Percentiles rank a stretch among this genome's conserved stretches.
These are phyloP conservation scores for Craseonycteris thonglongyai DNA, from an alignment of 2,113 vertebrate genomes.

Conservation along the genomic window DNA sequence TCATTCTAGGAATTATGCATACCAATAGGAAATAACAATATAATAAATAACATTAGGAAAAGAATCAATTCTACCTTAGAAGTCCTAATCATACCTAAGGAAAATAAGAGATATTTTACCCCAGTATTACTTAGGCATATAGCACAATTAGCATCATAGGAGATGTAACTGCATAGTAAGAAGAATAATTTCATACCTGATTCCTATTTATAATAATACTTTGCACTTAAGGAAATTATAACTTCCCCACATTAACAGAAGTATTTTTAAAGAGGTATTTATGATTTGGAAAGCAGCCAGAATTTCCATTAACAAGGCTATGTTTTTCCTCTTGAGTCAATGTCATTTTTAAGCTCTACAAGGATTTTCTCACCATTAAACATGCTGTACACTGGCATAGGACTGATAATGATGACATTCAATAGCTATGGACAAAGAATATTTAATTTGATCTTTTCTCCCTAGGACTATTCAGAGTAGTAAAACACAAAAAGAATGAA, in stretches of 20 bases:
- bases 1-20: not conserved
- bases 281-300: conserved; percentile 38
- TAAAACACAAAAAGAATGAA: conserved; percentile 17
- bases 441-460: not conserved
- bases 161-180: not conserved
- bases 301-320: conserved; percentile 52
- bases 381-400: not conserved
- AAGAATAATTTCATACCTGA: not conserved
- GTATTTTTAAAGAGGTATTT: not conserved
- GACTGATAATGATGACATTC: conserved; percentile 1
- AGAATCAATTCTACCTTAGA: conserved; percentile 39
- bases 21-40: not conserved
- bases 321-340: conserved; percentile 28
- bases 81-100: conserved; percentile 22
- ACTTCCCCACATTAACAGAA: conserved; percentile 43
- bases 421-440: not conserved
- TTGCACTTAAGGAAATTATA: conserved; percentile 61
- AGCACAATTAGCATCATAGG: conserved; percentile 10
- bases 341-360: conserved; percentile 26
- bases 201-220: conserved; percentile 49
- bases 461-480: not conserved
- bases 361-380: conserved; percentile 46
- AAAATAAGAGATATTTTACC: conserved; percentile 17
- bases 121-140: not conserved
- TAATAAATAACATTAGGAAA: not conserved